Evolutionary conservation across 2,113 vertebrate species (phyloP).

Genomic region (Pitta sordida): DNA sequence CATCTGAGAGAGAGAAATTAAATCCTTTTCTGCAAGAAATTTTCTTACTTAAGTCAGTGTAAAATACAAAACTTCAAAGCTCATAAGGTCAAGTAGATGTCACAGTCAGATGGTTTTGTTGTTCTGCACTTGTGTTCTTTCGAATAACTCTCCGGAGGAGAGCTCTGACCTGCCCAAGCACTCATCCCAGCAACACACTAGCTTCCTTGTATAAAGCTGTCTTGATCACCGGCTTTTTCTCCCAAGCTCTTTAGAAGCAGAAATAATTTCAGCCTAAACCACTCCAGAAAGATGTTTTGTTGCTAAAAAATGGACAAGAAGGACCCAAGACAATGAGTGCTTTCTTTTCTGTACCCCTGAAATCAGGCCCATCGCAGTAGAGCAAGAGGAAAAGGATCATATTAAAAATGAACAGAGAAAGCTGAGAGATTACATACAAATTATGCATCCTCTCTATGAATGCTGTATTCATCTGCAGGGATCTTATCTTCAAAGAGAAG

Average conservation of each 20-base stretch:
- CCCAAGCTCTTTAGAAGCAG: not conserved
- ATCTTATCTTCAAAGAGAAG: conserved; percentile 42
- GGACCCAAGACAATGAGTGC: not conserved
- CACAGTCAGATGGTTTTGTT: not conserved
- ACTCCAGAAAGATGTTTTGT: not conserved
- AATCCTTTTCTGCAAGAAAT: not conserved
- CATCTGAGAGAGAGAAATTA: not conserved
- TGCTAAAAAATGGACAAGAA: not conserved
- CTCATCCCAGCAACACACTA: not conserved
- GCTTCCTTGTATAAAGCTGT: not conserved
- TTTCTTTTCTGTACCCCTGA: not conserved
- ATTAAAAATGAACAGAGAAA: not conserved
- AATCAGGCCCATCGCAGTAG: not conserved
- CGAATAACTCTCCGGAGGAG: not conserved
- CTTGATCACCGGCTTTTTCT: not conserved
- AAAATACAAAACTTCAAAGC: not conserved
- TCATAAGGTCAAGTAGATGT: not conserved
- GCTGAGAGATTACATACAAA: not conserved
- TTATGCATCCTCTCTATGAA: not conserved
- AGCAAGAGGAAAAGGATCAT: not conserved
- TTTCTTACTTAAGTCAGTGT: not conserved
- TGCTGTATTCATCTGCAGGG: not conserved
- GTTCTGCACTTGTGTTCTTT: not conserved
- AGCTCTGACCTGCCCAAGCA: not conserved
- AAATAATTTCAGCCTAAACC: not conserved